Percentiles rank a stretch among this genome's conserved stretches.
phyloP scores from a whole-genome alignment of 2,113 vertebrate species.

The Todiramphus saurophagus region DNA sequence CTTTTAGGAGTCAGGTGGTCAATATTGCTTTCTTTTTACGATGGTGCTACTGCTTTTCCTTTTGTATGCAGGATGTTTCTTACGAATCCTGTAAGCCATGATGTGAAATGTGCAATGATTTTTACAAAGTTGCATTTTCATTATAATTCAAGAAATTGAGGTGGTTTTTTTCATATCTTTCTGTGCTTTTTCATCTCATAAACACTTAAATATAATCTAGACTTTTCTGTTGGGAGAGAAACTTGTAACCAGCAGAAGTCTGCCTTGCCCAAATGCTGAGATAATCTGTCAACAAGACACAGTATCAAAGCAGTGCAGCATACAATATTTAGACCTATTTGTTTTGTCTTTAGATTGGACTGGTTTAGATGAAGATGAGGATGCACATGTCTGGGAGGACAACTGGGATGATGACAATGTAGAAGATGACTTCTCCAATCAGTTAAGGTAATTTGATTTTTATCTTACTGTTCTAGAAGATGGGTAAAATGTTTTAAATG shows the following conservation, averaged over 20 bases:
- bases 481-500: neutral
- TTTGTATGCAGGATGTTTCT: neutral
- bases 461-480: neutral
- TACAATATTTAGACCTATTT: neutral
- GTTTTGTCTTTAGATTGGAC: constrained; percentile 88
- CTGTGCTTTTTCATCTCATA: neutral
- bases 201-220: neutral
- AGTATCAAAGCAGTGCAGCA: neutral
- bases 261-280: neutral
- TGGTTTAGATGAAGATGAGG: constrained; percentile 96
- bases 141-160: neutral
- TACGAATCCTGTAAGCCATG: neutral
- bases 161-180: neutral
- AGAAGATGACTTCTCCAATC: constrained; percentile 98
- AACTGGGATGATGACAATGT: constrained; percentile 99
- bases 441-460: constrained; percentile 83
- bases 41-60: neutral
- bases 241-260: neutral
- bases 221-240: neutral
- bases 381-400: constrained; percentile 98
- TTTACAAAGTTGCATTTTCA: neutral
- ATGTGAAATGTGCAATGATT: neutral
- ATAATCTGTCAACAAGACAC: neutral
- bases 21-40: neutral
- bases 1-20: neutral